These are phyloP conservation scores for Neolamprologus sp. DNA, from an alignment of 2,113 vertebrate species.

Conservation along the genomic window DNA sequence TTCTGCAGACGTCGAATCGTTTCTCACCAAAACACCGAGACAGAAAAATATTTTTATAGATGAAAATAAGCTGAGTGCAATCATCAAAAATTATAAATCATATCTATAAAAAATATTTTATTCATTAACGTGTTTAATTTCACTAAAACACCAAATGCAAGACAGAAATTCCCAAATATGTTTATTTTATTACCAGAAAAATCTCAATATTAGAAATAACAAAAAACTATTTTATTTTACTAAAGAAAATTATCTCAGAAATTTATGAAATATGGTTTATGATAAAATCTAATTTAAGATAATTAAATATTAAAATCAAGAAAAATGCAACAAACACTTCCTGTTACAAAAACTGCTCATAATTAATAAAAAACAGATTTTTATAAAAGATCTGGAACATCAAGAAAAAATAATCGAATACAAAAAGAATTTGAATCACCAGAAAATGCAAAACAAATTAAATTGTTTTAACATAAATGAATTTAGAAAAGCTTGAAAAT, in stretches of 20 bases:
- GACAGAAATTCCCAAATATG: neutral
- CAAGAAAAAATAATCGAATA: fast-evolving
- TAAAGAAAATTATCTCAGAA: neutral
- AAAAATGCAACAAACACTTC: neutral
- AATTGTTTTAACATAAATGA: neutral
- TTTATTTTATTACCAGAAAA: neutral
- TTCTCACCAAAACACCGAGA: neutral
- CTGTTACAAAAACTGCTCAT: neutral
- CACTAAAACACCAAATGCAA: neutral
- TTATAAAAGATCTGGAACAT: fast-evolving
- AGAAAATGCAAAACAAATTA: neutral
- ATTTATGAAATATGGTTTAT: neutral
- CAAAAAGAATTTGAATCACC: neutral
- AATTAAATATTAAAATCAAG: neutral
- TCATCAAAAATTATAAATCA: neutral
- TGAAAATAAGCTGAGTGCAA: neutral
- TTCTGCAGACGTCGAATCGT: neutral
- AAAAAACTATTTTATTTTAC: neutral
- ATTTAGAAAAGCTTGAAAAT: neutral
- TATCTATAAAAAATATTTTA: neutral
- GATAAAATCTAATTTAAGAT: neutral
- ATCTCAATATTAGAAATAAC: neutral
- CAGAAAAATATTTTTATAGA: neutral
- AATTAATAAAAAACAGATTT: fast-evolving
- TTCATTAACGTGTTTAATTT: neutral